Evolutionary conservation across 2,888 invertebrate genomes (phyloP).

Genomic region (Gastracanthus pulcherrimus): DNA sequence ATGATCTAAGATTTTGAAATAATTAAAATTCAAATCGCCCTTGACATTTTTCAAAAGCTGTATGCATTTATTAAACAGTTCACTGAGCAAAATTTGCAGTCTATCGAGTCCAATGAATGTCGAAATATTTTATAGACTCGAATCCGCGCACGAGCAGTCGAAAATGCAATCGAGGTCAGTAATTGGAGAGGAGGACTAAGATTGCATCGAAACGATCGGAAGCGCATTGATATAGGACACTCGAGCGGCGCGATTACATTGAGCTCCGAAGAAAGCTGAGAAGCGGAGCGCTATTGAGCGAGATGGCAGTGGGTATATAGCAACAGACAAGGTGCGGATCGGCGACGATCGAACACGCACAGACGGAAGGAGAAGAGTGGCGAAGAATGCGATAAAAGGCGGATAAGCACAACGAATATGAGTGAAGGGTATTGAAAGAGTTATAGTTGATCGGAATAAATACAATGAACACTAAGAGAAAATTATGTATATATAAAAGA

Average conservation of each 20-base stretch:
- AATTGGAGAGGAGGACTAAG: conserved; percentile 5
- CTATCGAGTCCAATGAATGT: neutral
- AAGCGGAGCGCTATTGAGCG: neutral
- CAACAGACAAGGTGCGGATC: neutral
- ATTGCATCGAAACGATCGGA: conserved; percentile 2
- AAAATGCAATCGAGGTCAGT: neutral
- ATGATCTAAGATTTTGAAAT: too few relatives aligned
- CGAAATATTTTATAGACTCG: neutral
- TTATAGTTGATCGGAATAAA: too few relatives aligned
- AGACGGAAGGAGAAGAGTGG: too few relatives aligned
- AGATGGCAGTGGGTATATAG: neutral
- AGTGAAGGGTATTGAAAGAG: neutral
- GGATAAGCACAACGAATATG: neutral
- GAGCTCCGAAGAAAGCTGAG: too few relatives aligned
- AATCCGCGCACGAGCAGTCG: neutral
- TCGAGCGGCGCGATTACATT: too few relatives aligned
- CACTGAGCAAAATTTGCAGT: neutral
- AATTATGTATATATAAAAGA: too few relatives aligned
- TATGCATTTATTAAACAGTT: neutral
- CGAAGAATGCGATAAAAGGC: neutral
- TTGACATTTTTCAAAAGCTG: too few relatives aligned
- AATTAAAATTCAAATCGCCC: too few relatives aligned
- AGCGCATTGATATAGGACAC: neutral
- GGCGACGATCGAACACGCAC: too few relatives aligned
- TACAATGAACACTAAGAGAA: too few relatives aligned